Percentiles rank a stretch among this genome's conserved stretches.
Conservation (phyloP, 2,888 invertebrate genomes). For the Sinotaia quadrata region DNA sequence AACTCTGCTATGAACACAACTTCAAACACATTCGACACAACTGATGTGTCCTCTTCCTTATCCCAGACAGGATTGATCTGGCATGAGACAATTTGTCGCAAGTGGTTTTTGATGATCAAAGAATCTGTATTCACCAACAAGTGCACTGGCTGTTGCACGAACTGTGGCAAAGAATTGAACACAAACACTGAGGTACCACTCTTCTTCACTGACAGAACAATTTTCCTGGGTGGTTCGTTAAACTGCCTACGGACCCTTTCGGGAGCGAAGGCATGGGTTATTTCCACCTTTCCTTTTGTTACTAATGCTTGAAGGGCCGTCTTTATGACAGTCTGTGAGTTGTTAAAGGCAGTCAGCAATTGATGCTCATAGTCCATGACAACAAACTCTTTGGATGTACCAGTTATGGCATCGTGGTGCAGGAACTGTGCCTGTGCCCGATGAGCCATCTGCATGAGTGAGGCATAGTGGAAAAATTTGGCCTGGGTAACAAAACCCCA, state of each 20-base stretch:
- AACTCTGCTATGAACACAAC: slow-evolving; percentile 84
- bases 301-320: slow-evolving; percentile 51
- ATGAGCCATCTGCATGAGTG: slow-evolving; percentile 75
- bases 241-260: slow-evolving; percentile 42
- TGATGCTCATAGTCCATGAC: slow-evolving; percentile 87
- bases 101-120: slow-evolving; percentile 76
- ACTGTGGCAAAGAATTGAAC: slow-evolving; percentile 87
- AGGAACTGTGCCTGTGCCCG: slow-evolving; percentile 92
- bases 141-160: slow-evolving; percentile 84
- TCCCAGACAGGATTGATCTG: slow-evolving; percentile 92
- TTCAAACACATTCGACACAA: slow-evolving; percentile 72
- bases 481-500: slow-evolving; percentile 42
- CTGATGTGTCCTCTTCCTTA: slow-evolving; percentile 49
- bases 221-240: slow-evolving; percentile 42
- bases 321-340: slow-evolving; percentile 53
- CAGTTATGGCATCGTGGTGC: slow-evolving; percentile 98
- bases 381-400: slow-evolving; percentile 91
- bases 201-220: slow-evolving; percentile 45
- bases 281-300: slow-evolving; percentile 47
- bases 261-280: slow-evolving; percentile 46
- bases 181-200: slow-evolving; percentile 75
- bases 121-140: slow-evolving; percentile 81
- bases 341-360: slow-evolving; percentile 53
- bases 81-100: slow-evolving; percentile 76
- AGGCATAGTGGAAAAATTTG: slow-evolving; percentile 47